Evolutionary conservation across 2,888 invertebrate genomes (phyloP).

Genomic region (Ichneumon xanthorius): DNA sequence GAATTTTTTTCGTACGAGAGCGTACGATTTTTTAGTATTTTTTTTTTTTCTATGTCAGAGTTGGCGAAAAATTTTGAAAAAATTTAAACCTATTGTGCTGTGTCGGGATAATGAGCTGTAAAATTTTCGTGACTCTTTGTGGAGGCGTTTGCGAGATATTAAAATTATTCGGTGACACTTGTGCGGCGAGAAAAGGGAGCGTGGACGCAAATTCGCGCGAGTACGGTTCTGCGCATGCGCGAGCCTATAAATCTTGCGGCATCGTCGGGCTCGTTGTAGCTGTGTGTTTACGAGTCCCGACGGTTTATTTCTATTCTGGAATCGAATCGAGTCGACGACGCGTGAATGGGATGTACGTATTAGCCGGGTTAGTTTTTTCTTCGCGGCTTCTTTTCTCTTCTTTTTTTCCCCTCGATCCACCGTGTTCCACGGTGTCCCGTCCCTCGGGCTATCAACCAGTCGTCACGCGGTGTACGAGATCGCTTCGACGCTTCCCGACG

Average conservation of each 20-base stretch:
- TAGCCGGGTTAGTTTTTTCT: constrained; percentile 22
- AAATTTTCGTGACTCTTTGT: no score
- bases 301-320: constrained; percentile 50
- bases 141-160: no score
- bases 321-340: constrained; percentile 51
- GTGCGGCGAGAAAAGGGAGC: no score
- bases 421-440: constrained; percentile 16
- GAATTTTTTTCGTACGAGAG: no score
- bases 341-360: constrained; percentile 55
- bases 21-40: no score
- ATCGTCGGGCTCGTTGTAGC: not conserved
- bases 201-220: not conserved
- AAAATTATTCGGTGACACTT: no score
- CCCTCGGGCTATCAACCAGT: constrained; percentile 41
- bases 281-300: constrained; percentile 43
- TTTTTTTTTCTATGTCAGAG: no score
- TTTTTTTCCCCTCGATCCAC: constrained; percentile 36
- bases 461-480: constrained; percentile 38
- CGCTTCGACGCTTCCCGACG: constrained; percentile 17
- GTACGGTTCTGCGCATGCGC: not conserved
- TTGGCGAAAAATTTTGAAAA: not conserved
- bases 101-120: not conserved
- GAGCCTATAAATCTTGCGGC: not conserved
- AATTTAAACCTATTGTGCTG: not conserved
- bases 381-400: not conserved